These are phyloP conservation scores for Rhegmatorhina hoffmannsi DNA, from an alignment of 2,113 vertebrate genomes.

Conservation along the genomic window DNA sequence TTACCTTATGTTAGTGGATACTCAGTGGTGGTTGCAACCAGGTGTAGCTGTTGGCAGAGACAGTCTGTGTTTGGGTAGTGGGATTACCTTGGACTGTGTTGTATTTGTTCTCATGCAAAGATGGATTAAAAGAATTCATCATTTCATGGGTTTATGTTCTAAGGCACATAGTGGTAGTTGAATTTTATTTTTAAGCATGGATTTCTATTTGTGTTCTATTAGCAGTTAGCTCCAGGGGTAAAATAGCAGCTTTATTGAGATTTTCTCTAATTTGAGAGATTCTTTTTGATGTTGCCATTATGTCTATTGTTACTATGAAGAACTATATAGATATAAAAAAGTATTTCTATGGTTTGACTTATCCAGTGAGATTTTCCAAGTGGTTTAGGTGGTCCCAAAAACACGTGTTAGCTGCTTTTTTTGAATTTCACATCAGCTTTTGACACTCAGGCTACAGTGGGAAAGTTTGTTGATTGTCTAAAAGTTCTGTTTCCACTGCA, in stretches of 20 bases:
- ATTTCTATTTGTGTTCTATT: neutral
- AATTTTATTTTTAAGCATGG: neutral
- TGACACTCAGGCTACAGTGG: neutral
- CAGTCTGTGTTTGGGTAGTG: neutral
- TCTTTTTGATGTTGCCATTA: neutral
- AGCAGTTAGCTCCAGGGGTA: neutral
- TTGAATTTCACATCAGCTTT: neutral
- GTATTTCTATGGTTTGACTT: conserved; percentile 25
- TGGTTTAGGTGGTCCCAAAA: conserved; percentile 28
- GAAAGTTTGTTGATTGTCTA: neutral
- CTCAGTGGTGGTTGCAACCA: neutral
- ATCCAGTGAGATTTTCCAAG: conserved; percentile 12
- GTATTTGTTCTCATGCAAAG: neutral
- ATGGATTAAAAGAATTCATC: neutral
- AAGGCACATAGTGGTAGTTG: neutral
- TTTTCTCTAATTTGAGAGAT: neutral
- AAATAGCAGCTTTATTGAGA: neutral
- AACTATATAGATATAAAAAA: neutral
- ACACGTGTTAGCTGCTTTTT: neutral
- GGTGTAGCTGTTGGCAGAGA: neutral
- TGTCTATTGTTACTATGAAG: neutral
- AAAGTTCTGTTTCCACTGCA: neutral
- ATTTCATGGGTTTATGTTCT: neutral
- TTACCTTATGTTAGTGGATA: neutral
- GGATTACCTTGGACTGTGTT: fast-evolving